Conservation (phyloP, 92 coral and sea anemone species). For the Parazoanthus swiftii region DNA sequence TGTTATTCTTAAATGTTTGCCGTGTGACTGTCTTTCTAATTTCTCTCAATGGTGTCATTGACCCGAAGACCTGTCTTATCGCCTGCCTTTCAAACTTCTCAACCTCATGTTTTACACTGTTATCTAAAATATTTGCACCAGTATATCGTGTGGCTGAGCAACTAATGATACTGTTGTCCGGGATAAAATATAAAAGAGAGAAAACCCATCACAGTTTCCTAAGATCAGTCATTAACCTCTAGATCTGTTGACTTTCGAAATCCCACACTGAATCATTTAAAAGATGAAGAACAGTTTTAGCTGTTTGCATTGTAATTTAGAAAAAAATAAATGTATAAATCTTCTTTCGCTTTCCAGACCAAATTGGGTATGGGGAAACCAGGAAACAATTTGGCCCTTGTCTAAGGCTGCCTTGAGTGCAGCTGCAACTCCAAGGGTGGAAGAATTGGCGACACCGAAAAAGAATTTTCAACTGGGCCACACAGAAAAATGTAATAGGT, state of each 20-base stretch:
- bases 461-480: conserved; percentile 74
- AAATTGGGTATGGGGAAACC: conserved; percentile 78
- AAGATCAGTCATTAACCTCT: neutral
- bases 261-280: neutral
- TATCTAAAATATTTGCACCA: neutral
- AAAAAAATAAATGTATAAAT: conserved; percentile 1
- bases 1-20: neutral
- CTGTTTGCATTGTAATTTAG: conserved; percentile 15
- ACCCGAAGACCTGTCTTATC: neutral
- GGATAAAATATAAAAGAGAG: neutral
- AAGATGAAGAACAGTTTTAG: neutral
- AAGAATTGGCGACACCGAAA: conserved; percentile 81
- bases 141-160: neutral
- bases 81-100: neutral
- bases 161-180: neutral
- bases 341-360: conserved; percentile 59
- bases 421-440: conserved; percentile 65
- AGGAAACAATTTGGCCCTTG: conserved; percentile 79
- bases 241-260: conserved; percentile 4
- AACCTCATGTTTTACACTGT: neutral
- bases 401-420: conserved; percentile 65
- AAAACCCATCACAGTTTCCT: neutral
- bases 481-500: conserved; percentile 81
- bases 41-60: conserved; percentile 5
- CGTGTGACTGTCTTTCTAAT: neutral